Percentiles rank a stretch among this genome's conserved stretches.
Evolutionary conservation across 2,888 invertebrate genomes (phyloP).

Genomic region (Dynastes grantii): DNA sequence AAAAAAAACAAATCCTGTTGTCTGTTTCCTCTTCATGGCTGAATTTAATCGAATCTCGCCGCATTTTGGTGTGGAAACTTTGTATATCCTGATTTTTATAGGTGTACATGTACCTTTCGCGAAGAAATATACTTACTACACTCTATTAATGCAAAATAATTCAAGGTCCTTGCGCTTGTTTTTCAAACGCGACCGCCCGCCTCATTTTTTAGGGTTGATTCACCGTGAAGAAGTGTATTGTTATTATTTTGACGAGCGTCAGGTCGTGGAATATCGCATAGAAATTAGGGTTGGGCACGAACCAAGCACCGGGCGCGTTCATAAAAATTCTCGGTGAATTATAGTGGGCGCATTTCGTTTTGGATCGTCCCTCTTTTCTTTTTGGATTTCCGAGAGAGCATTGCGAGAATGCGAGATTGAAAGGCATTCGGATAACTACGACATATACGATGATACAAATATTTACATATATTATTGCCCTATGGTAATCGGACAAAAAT

Average conservation of each 20-base stretch:
- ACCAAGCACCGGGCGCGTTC: constrained; percentile 5
- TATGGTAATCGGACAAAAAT: constrained; percentile 32
- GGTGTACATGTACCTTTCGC: not conserved
- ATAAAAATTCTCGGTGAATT: constrained; percentile 33
- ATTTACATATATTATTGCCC: constrained; percentile 34
- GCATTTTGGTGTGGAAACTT: too few species aligned
- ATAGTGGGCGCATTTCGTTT: constrained; percentile 38
- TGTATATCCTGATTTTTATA: too few species aligned
- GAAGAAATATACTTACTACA: not conserved
- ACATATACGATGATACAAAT: constrained; percentile 26
- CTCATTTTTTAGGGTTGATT: constrained; percentile 38
- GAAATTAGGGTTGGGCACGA: constrained; percentile 44
- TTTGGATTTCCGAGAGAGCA: not conserved
- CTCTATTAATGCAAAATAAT: constrained; percentile 21
- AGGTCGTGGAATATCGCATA: constrained; percentile 13
- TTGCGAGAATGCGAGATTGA: constrained; percentile 21
- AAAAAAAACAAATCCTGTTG: too few species aligned
- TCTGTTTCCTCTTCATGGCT: too few species aligned
- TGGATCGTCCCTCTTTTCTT: constrained; percentile 10
- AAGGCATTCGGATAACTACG: not conserved
- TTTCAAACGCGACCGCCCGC: not conserved
- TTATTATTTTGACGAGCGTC: constrained; percentile 43
- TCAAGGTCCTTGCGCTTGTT: constrained; percentile 24
- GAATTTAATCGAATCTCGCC: too few species aligned
- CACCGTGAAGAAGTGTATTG: constrained; percentile 29